Evolutionary conservation across 2,113 vertebrate genomes (phyloP).

Genomic region (Cinclus cinclus): DNA sequence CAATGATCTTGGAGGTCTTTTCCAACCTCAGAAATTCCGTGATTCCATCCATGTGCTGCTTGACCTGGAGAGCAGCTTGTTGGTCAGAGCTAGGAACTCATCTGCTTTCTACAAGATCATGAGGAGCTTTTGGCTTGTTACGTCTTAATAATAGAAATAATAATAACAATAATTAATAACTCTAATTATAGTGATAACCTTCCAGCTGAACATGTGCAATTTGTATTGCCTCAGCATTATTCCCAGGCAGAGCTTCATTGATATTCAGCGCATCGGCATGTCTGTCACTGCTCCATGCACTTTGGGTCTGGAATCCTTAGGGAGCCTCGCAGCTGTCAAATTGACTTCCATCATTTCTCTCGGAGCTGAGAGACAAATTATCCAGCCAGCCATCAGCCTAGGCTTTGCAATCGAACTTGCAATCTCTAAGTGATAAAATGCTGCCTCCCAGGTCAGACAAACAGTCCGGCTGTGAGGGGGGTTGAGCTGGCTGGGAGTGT

Average conservation of each 20-base stretch:
- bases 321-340: slow-evolving; percentile 75
- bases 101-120: not conserved
- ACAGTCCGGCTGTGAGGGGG: not conserved
- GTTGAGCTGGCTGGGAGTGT: not conserved
- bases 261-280: slow-evolving; percentile 54
- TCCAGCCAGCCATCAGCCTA: slow-evolving; percentile 62
- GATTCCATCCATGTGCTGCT: not conserved
- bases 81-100: not conserved
- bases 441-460: slow-evolving; percentile 15
- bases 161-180: slow-evolving; percentile 68
- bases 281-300: slow-evolving; percentile 72
- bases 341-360: slow-evolving; percentile 73
- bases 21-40: not conserved
- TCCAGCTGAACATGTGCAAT: slow-evolving; percentile 62
- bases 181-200: slow-evolving; percentile 60
- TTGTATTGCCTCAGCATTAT: slow-evolving; percentile 63
- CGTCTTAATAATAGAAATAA: slow-evolving; percentile 56
- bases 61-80: not conserved
- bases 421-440: slow-evolving; percentile 56
- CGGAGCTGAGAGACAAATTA: slow-evolving; percentile 69
- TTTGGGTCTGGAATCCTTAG: slow-evolving; percentile 69
- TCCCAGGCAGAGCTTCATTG: slow-evolving; percentile 70
- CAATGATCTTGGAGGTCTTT: not conserved
- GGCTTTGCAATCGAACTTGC: slow-evolving; percentile 58
- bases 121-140: not conserved